Evolutionary conservation across 2,797 vertebrate species (phyloP).

Genomic region (Lutjanus argentimaculatus): DNA sequence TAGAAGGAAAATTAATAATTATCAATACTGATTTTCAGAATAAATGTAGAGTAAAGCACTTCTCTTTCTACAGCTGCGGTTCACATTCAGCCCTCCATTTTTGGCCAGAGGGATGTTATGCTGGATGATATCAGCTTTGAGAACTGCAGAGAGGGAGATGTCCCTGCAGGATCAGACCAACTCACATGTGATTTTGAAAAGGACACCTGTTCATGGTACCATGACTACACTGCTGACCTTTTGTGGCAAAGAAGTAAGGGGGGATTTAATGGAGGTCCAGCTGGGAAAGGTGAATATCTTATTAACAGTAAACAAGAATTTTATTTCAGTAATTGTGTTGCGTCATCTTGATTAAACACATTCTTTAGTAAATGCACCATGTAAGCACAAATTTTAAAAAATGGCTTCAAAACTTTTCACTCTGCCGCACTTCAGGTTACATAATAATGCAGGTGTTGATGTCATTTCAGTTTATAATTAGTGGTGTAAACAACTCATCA

Average conservation of each 20-base stretch:
- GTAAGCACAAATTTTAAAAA: neutral
- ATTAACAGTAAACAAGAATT: neutral
- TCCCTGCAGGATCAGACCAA: conserved; percentile 76
- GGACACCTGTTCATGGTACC: conserved; percentile 84
- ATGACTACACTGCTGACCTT: conserved; percentile 71
- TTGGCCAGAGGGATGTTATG: conserved; percentile 51
- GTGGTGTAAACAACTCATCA: neutral
- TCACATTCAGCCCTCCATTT: conserved; percentile 26
- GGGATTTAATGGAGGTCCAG: neutral
- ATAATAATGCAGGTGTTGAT: neutral
- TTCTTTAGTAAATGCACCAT: neutral
- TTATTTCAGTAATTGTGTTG: neutral
- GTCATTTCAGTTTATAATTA: neutral
- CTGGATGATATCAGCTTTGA: conserved; percentile 84
- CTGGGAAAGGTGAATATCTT: conserved; percentile 69
- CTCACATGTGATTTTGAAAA: conserved; percentile 86
- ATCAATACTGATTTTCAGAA: conserved; percentile 2
- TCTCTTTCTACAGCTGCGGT: conserved; percentile 73
- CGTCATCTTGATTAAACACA: neutral
- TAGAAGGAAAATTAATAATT: neutral
- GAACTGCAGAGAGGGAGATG: conserved; percentile 77
- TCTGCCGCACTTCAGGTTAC: neutral
- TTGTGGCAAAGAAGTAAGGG: conserved; percentile 68
- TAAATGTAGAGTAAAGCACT: neutral
- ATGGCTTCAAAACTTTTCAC: neutral